phyloP scores from a whole-genome alignment of 2,888 invertebrate species.

The Plagodis dolabraria region DNA sequence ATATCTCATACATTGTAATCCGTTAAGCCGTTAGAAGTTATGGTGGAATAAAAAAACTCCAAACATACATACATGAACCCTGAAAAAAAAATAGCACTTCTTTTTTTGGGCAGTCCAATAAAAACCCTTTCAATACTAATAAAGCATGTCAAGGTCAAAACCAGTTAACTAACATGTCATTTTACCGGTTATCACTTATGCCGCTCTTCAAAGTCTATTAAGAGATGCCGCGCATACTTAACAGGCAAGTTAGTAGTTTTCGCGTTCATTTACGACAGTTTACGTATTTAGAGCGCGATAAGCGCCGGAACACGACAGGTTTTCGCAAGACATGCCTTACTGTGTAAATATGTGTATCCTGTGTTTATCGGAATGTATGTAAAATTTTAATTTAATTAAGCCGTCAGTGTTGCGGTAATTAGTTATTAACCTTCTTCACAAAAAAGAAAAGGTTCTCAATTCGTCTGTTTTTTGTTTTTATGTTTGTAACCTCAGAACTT shows the following conservation, averaged over 20 bases:
- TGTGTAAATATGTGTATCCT: slow-evolving; percentile 39
- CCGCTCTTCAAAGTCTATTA: slow-evolving; percentile 19
- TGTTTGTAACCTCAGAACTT: too few species aligned
- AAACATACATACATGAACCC: too few species aligned
- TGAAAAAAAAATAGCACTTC: too few species aligned
- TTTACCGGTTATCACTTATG: not conserved
- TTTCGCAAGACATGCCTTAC: slow-evolving; percentile 55
- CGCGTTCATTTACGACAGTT: slow-evolving; percentile 44
- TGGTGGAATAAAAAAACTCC: too few species aligned
- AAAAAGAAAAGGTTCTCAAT: too few species aligned
- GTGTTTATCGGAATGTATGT: slow-evolving; percentile 23
- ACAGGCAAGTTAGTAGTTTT: slow-evolving; percentile 37
- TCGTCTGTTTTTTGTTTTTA: too few species aligned
- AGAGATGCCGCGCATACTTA: slow-evolving; percentile 15
- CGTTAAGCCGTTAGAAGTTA: too few species aligned
- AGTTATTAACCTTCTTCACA: too few species aligned
- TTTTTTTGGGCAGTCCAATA: too few species aligned
- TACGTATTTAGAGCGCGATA: slow-evolving; percentile 68
- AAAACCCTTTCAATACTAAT: too few species aligned
- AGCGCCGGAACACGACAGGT: slow-evolving; percentile 61
- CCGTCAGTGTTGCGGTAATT: not conserved
- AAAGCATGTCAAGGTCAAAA: not conserved
- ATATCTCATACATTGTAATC: too few species aligned
- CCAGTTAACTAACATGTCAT: not conserved
- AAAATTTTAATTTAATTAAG: slow-evolving; percentile 20